phyloP scores from a whole-genome alignment of 2,797 vertebrate species.

The Enteromius thamalakanensis region DNA sequence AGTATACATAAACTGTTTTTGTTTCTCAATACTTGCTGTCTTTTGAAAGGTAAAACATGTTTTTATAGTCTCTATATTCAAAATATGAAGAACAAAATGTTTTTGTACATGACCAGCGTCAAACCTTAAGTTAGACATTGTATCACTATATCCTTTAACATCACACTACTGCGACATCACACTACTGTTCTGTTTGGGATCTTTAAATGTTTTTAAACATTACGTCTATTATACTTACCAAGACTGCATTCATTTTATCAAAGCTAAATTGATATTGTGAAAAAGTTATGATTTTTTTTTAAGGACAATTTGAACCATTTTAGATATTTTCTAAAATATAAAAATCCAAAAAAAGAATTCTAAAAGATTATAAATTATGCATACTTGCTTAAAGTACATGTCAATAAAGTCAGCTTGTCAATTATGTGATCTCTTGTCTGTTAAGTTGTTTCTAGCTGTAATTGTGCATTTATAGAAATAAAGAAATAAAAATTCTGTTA shows the following conservation, averaged over 20 bases:
- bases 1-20: not conserved
- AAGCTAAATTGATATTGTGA: not conserved
- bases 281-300: not conserved
- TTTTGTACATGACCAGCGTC: not conserved
- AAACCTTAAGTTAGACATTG: not conserved
- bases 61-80: not conserved
- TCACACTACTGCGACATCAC: not conserved
- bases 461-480: too few species aligned
- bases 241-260: not conserved
- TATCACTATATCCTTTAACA: not conserved
- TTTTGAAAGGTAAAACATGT: not conserved
- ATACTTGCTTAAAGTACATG: too few species aligned
- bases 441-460: not conserved
- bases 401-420: not conserved
- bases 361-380: too few species aligned
- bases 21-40: not conserved
- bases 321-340: too few species aligned
- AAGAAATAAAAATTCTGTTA: not conserved
- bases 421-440: not conserved
- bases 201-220: not conserved
- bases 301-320: too few species aligned
- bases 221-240: not conserved
- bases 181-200: not conserved
- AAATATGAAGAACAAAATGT: not conserved
- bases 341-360: too few species aligned